Base-by-base conservation (phyloP, 2,113 vertebrate genomes). In the Syrrhaptes paradoxus region DNA sequence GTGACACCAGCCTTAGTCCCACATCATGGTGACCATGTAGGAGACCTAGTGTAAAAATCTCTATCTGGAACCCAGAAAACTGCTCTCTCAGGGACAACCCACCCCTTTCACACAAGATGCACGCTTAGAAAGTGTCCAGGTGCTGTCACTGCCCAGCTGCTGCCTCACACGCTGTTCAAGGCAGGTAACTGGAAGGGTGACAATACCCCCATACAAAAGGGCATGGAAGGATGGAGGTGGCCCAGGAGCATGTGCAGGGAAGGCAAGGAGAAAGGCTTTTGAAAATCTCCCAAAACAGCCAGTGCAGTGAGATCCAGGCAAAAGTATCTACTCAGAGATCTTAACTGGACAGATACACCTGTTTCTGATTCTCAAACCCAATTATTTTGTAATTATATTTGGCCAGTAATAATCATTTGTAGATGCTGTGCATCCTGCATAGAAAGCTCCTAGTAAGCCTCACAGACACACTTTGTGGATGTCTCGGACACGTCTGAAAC, bases 21-120 rank as follows among this genome's bases (percentile, higher is more conserved):
- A 67, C 24, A 54, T 16, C 43, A 21, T 2, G 1, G 17, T 10
- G 16, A 51, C 3, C 48, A 9, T 1, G 0, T 5, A 36, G 17
- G 14, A 17, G 0, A 51, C 12, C 3, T 54, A 9, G 17, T 1
- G 9, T 28, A 61, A 85, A 88, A 85, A 24, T 16, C 19, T 59
- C 16, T n/a, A 13, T 22, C 32, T 34, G 13, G 12, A 24, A 48
- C 36, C 20, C 49, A 41, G 20, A 74, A 80, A 48, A n/a, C 15
- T n/a, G 41, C 9, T 74, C 20, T 51, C 59, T 46, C 34, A 43
- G 10, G 13, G 16, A 14, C 34, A 85, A 9, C 28, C 12, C 38
- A 19, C 1, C 19, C 24, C 26, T 41, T 51, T 16, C 21, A 51
- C 1, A 1, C 17, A 15, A 20, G 21, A 13, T 7, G 3, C 4